Conservation (phyloP, 2,888 invertebrate genomes). For the Zelleria hepariella region DNA sequence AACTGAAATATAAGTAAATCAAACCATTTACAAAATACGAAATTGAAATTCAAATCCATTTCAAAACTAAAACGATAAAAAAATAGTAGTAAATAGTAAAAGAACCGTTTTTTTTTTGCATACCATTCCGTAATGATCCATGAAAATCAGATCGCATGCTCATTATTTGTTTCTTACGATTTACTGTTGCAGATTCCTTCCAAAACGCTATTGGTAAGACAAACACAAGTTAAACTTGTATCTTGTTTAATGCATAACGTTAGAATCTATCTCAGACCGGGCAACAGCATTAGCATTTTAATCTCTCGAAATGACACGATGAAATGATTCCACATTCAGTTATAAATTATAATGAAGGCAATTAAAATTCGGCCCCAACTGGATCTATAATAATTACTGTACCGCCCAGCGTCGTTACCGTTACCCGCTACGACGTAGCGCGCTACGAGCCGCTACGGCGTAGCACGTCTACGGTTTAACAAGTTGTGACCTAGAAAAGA, state of each 20-base stretch:
- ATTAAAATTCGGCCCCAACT: background rate
- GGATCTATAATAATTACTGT: background rate
- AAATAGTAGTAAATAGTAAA: no score
- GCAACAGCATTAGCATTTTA: background rate
- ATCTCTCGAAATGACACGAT: background rate
- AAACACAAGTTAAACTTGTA: no score
- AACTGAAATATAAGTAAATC: no score
- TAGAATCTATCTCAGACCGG: background rate
- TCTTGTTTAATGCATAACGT: background rate
- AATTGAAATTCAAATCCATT: no score
- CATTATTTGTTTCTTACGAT: no score
- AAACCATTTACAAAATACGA: no score
- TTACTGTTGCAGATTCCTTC: no score
- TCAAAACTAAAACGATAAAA: no score
- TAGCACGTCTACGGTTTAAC: background rate
- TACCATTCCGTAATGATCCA: no score
- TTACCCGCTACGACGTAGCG: background rate
- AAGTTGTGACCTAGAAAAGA: background rate
- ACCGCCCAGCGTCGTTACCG: background rate
- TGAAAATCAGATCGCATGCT: no score
- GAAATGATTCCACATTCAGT: background rate
- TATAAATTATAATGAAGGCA: background rate
- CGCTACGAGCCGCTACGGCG: background rate
- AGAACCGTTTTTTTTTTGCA: no score
- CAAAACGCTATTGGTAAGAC: no score